Base-by-base conservation (phyloP, 2,113 vertebrate species). In the Tautogolabrus adspersus region DNA sequence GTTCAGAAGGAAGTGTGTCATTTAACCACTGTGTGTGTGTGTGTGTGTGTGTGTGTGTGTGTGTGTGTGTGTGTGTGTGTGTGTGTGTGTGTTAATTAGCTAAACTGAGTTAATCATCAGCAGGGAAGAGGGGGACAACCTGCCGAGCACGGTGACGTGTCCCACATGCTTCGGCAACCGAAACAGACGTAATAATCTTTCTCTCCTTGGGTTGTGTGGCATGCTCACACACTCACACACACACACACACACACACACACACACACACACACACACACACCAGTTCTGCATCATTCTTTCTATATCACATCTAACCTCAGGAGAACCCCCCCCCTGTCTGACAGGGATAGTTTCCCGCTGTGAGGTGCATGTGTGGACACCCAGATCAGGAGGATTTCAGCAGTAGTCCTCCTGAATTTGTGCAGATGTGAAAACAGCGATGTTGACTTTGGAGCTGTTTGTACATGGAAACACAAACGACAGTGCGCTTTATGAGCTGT, bases 61-160 rank as follows among this genome's bases (percentile, higher is more conserved):
- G 49, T 26, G 47, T 60, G 56, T 38, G 54, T 58, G 51, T 73
- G 69, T 79, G 63, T 66, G 55, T 72, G 62, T 72, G 66, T 49
- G 68, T 60, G 68, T 38, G 52, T 72, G 71, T 58, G 78, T 72
- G 79, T 85, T 87, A 87, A 90, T 87, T 90, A 91, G 84, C 66
- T 72, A 62, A 86, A 72, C 68, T 71, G 58, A 88, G 82, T 92
- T 93, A 90, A 92, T 86, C 75, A 92, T 89, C 72, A 47, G 66
- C 61, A 63, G 78, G 72, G 84, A 78, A 69, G 0, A 3, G 51
- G 74, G 56, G 57, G 66, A 19, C 19, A 38, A 67, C 83, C 65
- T 67, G 57, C 72, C 68, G 78, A 79, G 66, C 67, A 10, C 9
- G 22, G 66, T 10, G 56, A 79, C 74, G 11, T 84, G 49, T 75